Conservation (phyloP, 2,797 vertebrate species). For the Steatocranus sp. region DNA sequence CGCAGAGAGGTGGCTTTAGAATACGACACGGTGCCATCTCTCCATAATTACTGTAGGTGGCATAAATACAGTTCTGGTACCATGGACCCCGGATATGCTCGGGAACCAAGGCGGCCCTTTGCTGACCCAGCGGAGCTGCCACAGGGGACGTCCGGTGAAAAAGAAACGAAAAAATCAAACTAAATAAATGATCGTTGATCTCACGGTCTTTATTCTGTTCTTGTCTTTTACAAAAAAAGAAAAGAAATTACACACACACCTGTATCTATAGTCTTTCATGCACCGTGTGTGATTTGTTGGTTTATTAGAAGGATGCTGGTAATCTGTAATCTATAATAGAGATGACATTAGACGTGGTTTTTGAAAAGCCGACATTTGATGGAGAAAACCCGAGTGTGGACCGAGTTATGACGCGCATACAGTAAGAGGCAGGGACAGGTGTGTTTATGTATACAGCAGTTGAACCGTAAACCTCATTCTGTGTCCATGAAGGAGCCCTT, state of each 20-base stretch:
- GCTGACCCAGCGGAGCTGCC: neutral
- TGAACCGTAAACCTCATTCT: neutral
- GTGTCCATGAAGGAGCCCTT: neutral
- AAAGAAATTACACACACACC: neutral
- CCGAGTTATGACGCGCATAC: fast-evolving
- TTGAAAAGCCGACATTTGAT: neutral
- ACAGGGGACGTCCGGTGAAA: neutral
- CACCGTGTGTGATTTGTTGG: neutral
- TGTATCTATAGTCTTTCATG: neutral
- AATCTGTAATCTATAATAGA: neutral
- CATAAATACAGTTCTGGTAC: neutral
- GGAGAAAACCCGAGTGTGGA: neutral
- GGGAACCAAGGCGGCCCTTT: neutral
- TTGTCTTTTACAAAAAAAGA: neutral
- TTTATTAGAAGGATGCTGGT: neutral
- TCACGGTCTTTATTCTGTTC: neutral
- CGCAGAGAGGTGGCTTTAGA: neutral
- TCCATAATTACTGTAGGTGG: neutral
- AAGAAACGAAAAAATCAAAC: neutral
- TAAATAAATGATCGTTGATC: neutral
- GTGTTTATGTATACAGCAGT: neutral
- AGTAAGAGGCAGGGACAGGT: neutral
- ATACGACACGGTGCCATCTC: neutral
- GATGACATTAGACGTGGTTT: neutral
- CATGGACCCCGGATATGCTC: neutral